Percentiles rank a stretch among this genome's conserved stretches.
Conservation (phyloP, 2,888 invertebrate genomes). For the Drosophila kanekoi region DNA sequence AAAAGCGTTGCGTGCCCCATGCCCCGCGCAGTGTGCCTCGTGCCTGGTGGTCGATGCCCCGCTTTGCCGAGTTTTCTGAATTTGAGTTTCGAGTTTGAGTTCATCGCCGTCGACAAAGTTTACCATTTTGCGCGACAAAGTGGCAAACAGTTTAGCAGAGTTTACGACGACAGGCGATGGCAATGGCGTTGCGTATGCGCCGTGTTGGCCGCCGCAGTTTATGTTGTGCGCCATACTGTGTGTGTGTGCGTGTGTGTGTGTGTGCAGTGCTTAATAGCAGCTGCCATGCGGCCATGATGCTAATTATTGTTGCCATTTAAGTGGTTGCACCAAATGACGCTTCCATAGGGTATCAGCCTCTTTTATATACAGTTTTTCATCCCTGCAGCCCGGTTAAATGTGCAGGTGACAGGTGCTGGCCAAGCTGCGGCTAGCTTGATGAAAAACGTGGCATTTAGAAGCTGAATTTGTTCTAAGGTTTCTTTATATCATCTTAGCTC, state of each 20-base stretch:
- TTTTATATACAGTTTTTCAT: constrained; percentile 15
- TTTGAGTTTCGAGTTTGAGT: constrained; percentile 66
- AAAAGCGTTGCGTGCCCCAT: not conserved
- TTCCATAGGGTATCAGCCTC: constrained; percentile 37
- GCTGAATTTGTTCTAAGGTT: not conserved
- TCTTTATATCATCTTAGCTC: not conserved
- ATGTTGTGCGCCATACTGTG: constrained; percentile 8
- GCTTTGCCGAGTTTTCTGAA: constrained; percentile 40
- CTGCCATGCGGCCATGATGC: constrained; percentile 79
- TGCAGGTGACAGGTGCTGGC: constrained; percentile 59
- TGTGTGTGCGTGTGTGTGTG: constrained; percentile 21
- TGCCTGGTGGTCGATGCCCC: constrained; percentile 27
- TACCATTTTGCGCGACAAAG: constrained; percentile 80
- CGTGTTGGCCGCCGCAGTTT: constrained; percentile 60
- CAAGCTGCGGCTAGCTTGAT: constrained; percentile 37
- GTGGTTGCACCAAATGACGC: constrained; percentile 77
- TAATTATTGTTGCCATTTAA: constrained; percentile 79
- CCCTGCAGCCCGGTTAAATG: constrained; percentile 9
- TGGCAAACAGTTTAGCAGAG: constrained; percentile 81
- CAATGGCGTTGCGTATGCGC: constrained; percentile 68
- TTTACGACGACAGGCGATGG: constrained; percentile 72
- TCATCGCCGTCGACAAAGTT: constrained; percentile 77
- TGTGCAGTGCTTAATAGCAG: constrained; percentile 74
- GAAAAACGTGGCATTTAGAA: not conserved
- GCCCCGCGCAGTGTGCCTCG: not conserved